Conservation (phyloP, 2,888 invertebrate species). For the Horisme vitalbata region DNA sequence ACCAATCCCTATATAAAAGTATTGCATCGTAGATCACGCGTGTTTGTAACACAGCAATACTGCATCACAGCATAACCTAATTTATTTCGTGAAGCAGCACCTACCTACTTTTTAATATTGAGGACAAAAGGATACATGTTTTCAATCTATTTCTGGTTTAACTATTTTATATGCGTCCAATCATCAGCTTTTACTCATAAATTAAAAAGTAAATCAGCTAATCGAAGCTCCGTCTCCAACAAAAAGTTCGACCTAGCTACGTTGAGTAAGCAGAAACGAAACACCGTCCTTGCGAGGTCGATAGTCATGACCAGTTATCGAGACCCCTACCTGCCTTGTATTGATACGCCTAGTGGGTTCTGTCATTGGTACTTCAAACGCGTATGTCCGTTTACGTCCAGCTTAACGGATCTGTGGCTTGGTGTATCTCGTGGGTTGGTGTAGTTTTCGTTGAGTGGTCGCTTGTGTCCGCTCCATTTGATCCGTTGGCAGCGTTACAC, state of each 20-base stretch:
- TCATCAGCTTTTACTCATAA: conserved; percentile 2
- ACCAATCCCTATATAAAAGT: no score
- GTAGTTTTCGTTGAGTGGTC: conserved; percentile 41
- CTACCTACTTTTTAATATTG: no score
- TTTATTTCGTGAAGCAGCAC: no score
- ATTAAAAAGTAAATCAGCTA: conserved; percentile 33
- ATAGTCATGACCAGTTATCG: conserved; percentile 25
- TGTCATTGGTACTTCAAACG: conserved; percentile 15
- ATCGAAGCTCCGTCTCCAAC: conserved; percentile 57
- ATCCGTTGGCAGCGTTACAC: conserved; percentile 58
- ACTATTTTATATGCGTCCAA: no score
- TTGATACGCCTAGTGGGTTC: conserved; percentile 29
- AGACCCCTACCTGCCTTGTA: conserved; percentile 26
- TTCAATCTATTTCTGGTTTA: no score
- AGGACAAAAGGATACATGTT: no score
- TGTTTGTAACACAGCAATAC: no score
- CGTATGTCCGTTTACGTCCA: conserved; percentile 22
- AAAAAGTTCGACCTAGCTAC: conserved; percentile 66
- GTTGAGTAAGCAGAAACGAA: conserved; percentile 72
- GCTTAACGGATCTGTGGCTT: conserved; percentile 16
- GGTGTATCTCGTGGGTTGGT: conserved; percentile 12
- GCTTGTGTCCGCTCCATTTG: conserved; percentile 77
- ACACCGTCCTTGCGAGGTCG: conserved; percentile 78
- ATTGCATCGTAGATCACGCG: no score
- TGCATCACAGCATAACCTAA: no score